Percentiles rank a stretch among this genome's conserved stretches.
Conservation (phyloP, 2,797 vertebrate genomes). For the Argya squamiceps region DNA sequence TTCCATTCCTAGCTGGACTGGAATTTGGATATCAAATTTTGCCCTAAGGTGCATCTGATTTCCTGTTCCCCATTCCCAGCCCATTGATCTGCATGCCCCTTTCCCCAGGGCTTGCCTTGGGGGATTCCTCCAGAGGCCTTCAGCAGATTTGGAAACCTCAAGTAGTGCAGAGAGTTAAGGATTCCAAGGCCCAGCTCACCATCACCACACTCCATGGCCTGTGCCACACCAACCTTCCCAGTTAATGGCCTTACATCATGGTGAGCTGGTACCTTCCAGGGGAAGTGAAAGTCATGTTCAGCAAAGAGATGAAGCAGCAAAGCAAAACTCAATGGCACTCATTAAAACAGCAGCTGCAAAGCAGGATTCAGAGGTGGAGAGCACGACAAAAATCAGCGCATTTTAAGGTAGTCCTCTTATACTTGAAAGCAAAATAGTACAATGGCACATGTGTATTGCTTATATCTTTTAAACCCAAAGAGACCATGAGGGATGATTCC, state of each 20-base stretch:
- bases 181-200: background rate
- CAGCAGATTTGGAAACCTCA: background rate
- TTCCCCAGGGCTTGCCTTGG: background rate
- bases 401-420: background rate
- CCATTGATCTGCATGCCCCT: constrained; percentile 1
- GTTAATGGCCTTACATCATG: background rate
- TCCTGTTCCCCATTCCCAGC: constrained; percentile 51
- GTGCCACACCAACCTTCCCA: background rate
- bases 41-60: constrained; percentile 28
- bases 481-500: background rate
- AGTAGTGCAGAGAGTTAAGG: background rate
- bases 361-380: background rate
- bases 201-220: background rate
- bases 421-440: background rate
- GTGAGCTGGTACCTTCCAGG: background rate
- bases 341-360: background rate
- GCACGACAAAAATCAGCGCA: rapidly evolving
- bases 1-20: background rate
- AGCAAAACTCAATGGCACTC: background rate
- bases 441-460: background rate
- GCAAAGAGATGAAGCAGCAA: background rate
- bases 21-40: constrained; percentile 54
- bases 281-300: background rate
- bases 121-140: background rate
- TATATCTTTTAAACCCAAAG: background rate